Evolutionary conservation across 2,113 vertebrate species (phyloP), one percentile per base, ranked within the genome.

Genomic region (Piaya cayana): DNA sequence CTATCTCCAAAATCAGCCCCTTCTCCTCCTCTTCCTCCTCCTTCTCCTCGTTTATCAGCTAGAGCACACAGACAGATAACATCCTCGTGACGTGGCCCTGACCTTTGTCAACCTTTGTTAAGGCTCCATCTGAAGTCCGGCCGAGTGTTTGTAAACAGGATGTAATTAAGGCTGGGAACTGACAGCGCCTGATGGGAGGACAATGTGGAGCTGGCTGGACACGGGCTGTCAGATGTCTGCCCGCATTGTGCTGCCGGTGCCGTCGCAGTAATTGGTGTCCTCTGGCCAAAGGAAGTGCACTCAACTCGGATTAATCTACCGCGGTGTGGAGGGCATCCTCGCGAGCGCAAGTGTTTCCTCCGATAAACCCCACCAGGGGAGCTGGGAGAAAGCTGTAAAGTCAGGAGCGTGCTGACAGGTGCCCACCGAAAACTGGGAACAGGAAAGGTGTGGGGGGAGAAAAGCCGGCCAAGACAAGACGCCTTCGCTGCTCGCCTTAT

Each of bases 81-180:
- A 98, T 98, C 98, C 98, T 98, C 97, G 97, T 93, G 94, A 97
- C 98, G 98, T 97, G 98, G 98, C 98, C 98, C 94, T 99, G 98
- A 99, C 99, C 99, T 98, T 98, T 96, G 97, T 96, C 98, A 98
- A 98, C 98, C 98, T 98, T 98, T 98, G 98, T 98, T 98, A 98
- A 98, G 98, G 97, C 97, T 98, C 98, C 98, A 98, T 98, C 98
- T 98, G 98, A 98, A 98, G 98, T 98, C 97, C 98, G 98, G 97
- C 98, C 97, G 97, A 97, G 97, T 99, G 98, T 99, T 99, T 99
- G 99, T 99, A 99, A 99, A 99, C 99, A 99, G 99, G 99, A 99
- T 98, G 98, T 99, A 98, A 99, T 99, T 99, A 99, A 99, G 98
- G 98, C 98, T 98, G 98, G 98, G 98, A 99, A 98, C 98, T 98